Conservation (phyloP, 2,113 vertebrate species). For the Holacanthus passer region DNA sequence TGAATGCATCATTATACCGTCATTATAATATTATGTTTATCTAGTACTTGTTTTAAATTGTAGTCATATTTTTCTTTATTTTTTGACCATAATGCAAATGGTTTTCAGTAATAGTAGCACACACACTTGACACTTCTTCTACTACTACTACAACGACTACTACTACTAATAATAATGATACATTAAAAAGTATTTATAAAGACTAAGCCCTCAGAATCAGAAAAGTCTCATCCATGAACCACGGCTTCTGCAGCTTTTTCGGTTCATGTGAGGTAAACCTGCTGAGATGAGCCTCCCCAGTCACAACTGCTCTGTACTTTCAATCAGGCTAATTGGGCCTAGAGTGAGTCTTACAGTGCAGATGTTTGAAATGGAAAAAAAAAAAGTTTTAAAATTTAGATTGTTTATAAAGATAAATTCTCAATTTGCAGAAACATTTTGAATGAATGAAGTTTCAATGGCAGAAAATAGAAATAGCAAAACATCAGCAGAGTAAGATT, state of each 20-base stretch:
- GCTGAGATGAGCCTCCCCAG: conserved; percentile 2
- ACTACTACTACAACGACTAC: neutral
- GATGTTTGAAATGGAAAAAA: neutral
- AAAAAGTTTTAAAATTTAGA: neutral
- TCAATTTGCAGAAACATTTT: too few relatives aligned
- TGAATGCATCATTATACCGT: neutral
- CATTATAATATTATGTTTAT: neutral
- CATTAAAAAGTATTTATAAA: neutral
- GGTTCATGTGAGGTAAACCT: conserved; percentile 12
- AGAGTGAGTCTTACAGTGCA: neutral
- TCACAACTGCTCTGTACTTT: neutral
- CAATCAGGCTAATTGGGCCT: neutral
- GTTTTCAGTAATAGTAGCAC: neutral
- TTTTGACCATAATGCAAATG: neutral
- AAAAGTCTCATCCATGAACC: neutral
- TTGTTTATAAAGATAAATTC: neutral
- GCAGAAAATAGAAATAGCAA: neutral
- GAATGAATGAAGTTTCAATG: too few relatives aligned
- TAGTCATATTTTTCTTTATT: neutral
- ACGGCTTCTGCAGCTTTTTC: neutral
- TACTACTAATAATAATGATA: neutral
- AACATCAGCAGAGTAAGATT: too few relatives aligned
- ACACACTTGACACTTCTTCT: neutral
- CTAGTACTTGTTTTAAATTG: neutral
- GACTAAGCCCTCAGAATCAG: neutral